Base-by-base conservation (phyloP, 1,140 invertebrate genomes). In the Tyrophagus putrescentiae region DNA sequence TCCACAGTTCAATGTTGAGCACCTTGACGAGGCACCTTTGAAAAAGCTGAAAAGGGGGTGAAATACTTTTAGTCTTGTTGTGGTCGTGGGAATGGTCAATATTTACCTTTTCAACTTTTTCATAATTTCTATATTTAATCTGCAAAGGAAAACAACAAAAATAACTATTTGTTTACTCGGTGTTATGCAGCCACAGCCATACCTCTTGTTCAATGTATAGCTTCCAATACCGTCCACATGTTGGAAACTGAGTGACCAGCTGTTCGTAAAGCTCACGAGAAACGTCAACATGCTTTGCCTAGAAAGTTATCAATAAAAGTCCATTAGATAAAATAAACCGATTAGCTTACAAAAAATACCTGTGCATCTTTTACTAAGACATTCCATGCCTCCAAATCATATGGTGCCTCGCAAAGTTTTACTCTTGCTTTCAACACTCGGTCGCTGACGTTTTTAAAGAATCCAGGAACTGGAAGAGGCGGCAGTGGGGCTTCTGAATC, bases 191-290 rank as follows among this genome's bases (percentile, higher is more conserved):
- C 9, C 41, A 50, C 11, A 50, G 7, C 9, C 6, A 28, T 27
- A 91, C 87, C 84, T 98, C 95, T 78, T 97, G 92, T 75, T 98
- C 95, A 68, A 99, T 98, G 75, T 96, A 98, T 64, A 95, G 87
- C 76, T 96, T 97, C 95, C 95, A 98, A 73, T 92, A 99, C 62
- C 91, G 79, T 1, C 93, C 95, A 41, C 90, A 87, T 33, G 90
- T 95, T 5, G 93, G 91, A 71, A 98, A 99, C 18, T 91, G 87
- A 16, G 77, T 73, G 1, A 98, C 87, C 1, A 99, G 76, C 67
- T 85, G 85, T 74, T 99, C 95, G 72, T 95, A 98, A 60, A 96
- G 80, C 9, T 81, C 78, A 45, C 94, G 77, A 9, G 93, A 88
- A 72, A 95, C 87, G 61, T 87, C 84, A 50, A 97, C 91, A 52